Percentiles rank a stretch among this genome's conserved stretches.
Evolutionary conservation across 2,113 vertebrate genomes (phyloP).

Genomic region (Orycteropus afer): DNA sequence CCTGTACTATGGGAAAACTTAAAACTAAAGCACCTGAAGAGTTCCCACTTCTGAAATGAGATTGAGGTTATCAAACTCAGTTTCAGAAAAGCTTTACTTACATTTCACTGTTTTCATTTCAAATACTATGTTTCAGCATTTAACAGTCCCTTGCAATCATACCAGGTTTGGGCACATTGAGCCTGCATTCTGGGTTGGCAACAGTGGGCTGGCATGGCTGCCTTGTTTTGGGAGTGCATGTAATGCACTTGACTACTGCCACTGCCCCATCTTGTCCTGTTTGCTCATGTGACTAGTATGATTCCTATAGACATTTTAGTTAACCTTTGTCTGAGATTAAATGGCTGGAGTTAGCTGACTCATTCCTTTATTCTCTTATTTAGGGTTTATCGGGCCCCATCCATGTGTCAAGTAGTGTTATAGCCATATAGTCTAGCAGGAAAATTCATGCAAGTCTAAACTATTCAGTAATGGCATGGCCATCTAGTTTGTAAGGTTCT

Average conservation of each 20-base stretch:
- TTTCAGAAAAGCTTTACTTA: neutral
- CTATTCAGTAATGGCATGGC: too few species aligned
- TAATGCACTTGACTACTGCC: too few species aligned
- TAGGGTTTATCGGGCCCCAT: neutral
- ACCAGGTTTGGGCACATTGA: accelerated
- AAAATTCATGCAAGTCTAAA: neutral
- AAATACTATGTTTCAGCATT: neutral
- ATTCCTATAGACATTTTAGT: neutral
- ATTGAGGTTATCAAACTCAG: neutral
- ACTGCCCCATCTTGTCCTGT: neutral
- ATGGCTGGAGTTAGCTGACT: neutral
- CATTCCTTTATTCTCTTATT: neutral
- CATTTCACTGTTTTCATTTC: neutral
- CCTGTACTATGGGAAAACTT: neutral
- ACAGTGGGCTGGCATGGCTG: too few species aligned
- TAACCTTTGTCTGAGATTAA: neutral
- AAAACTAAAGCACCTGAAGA: neutral
- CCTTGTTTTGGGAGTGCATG: accelerated
- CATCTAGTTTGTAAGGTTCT: neutral
- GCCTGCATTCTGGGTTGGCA: neutral
- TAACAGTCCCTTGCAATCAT: neutral
- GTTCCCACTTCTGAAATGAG: neutral
- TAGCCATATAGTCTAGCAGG: neutral
- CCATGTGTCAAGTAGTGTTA: neutral
- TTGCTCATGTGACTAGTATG: neutral